A percentile compares a stretch with the other conserved stretches of the same genome.
phyloP scores from a whole-genome alignment of 2,113 vertebrate genomes.

The Etheostoma cragini region DNA sequence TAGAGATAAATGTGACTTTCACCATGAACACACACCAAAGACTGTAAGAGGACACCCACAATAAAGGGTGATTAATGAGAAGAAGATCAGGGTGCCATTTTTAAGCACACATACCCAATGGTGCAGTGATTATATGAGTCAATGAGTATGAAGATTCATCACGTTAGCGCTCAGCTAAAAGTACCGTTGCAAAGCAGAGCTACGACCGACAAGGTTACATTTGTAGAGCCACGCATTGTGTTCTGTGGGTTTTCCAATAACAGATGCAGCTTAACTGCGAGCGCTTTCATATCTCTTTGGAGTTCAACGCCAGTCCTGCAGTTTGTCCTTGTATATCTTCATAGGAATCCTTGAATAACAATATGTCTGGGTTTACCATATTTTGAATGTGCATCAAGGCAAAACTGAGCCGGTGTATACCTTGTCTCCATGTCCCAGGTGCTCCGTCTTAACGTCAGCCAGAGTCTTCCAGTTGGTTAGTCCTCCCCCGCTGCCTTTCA shows the following conservation, averaged over 20 bases:
- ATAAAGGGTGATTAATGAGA: conserved; percentile 64
- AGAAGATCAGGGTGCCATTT: conserved; percentile 18
- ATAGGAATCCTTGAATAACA: conserved; percentile 60
- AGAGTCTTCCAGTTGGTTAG: conserved; percentile 94
- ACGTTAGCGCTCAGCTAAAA: conserved; percentile 4
- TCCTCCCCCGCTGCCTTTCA: conserved; percentile 76
- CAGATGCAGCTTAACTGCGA: conserved; percentile 26
- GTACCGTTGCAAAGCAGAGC: not conserved
- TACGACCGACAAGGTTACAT: conserved; percentile 33
- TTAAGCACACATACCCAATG: conserved; percentile 15
- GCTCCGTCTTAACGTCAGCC: conserved; percentile 90
- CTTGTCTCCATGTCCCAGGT: conserved; percentile 97
- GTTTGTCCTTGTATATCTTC: conserved; percentile 51
- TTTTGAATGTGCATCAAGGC: conserved; percentile 21
- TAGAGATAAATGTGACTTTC: conserved; percentile 65
- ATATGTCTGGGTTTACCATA: conserved; percentile 18
- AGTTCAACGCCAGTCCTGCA: conserved; percentile 39
- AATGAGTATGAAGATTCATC: conserved; percentile 46
- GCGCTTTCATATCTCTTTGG: conserved; percentile 38
- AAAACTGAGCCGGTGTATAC: conserved; percentile 71
- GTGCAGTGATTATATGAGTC: conserved; percentile 39
- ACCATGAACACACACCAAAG: conserved; percentile 48
- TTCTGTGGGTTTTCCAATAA: not conserved
- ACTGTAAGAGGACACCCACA: conserved; percentile 32
- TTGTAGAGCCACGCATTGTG: not conserved